Evolutionary conservation across 2,888 invertebrate genomes (phyloP).

Genomic region (Cerceris ruficornis): DNA sequence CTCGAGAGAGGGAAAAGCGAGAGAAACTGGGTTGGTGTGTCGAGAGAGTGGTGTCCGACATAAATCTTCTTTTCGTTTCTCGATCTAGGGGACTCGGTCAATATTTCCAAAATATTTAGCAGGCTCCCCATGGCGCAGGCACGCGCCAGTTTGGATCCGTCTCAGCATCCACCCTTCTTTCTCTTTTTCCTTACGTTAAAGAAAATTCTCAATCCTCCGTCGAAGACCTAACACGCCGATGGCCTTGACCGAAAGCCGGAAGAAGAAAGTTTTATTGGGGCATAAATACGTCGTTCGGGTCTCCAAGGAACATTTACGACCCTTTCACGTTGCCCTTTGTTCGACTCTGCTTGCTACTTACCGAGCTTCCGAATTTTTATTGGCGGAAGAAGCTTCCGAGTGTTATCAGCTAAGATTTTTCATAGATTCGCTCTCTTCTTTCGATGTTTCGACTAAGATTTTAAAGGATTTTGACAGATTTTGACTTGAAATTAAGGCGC

Average conservation of each 20-base stretch:
- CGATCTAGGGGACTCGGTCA: conserved; percentile 64
- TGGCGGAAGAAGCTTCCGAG: conserved; percentile 18
- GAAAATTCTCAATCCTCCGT: not conserved
- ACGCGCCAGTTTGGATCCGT: conserved; percentile 64
- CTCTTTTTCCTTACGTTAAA: conserved; percentile 9
- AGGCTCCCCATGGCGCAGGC: conserved; percentile 62
- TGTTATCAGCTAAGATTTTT: not conserved
- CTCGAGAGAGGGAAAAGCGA: conserved; percentile 1
- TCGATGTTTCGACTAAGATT: not conserved
- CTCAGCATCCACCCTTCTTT: conserved; percentile 47
- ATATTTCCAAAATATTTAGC: conserved; percentile 78
- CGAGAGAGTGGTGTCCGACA: conserved; percentile 18
- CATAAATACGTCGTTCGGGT: conserved; percentile 61
- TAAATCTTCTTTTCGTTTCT: conserved; percentile 62
- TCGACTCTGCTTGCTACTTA: conserved; percentile 27
- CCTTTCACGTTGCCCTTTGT: conserved; percentile 52
- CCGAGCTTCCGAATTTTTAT: conserved; percentile 65
- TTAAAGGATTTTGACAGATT: not conserved
- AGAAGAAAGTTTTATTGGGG: conserved; percentile 68
- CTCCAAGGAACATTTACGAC: conserved; percentile 54
- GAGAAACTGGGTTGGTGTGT: conserved; percentile 55
- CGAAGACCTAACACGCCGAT: not conserved
- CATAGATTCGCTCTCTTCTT: not conserved
- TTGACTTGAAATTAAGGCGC: not conserved
- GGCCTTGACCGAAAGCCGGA: conserved; percentile 57